phyloP scores from a whole-genome alignment of 2,113 vertebrate species.

The Pachyramphus minor region DNA sequence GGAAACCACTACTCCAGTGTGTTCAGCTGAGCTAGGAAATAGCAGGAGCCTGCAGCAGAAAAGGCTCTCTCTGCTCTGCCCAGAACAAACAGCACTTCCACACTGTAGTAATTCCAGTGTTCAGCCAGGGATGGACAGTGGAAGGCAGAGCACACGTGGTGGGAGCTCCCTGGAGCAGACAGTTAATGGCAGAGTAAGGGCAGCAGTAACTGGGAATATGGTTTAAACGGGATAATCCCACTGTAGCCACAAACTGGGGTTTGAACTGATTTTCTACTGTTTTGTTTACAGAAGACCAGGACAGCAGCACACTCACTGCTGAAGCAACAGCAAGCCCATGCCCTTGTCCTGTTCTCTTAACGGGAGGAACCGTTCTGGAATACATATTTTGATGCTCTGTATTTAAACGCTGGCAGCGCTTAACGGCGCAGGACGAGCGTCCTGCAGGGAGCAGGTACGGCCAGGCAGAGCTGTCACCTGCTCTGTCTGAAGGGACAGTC shows the following conservation, averaged over 20 bases:
- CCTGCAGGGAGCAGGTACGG: neutral
- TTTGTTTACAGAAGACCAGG: neutral
- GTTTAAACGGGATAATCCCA: neutral
- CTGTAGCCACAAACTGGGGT: neutral
- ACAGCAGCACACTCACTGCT: neutral
- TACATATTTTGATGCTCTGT: neutral
- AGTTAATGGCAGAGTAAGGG: neutral
- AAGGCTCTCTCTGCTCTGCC: neutral
- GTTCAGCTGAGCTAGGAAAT: neutral
- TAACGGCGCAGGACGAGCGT: neutral
- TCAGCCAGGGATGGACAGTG: neutral
- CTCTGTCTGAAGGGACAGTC: neutral
- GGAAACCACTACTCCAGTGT: neutral
- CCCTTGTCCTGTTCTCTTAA: neutral
- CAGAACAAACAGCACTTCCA: neutral
- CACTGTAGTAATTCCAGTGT: neutral
- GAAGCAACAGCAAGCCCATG: neutral
- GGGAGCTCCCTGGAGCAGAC: neutral
- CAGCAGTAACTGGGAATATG: neutral
- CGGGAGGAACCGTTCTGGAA: neutral
- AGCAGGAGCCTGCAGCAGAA: neutral
- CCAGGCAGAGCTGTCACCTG: neutral
- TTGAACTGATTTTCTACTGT: neutral
- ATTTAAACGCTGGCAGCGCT: neutral
- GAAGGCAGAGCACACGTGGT: neutral